A percentile compares a stretch with the other conserved stretches of the same genome.
Conservation (phyloP, 2,888 invertebrate genomes). For the Tenthredo scrophulariae region DNA sequence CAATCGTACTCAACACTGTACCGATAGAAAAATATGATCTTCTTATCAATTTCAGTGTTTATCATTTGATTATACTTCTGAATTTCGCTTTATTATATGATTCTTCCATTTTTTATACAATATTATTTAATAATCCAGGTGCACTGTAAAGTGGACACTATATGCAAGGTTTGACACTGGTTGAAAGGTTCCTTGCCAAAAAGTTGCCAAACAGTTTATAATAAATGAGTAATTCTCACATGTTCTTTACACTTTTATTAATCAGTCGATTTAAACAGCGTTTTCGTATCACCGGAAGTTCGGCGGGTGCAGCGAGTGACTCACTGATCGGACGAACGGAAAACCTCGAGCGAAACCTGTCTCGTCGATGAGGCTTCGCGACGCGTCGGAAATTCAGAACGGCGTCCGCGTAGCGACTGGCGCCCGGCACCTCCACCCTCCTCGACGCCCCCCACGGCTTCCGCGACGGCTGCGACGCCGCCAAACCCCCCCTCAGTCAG, state of each 20-base stretch:
- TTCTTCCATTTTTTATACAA: not conserved
- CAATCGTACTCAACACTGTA: not conserved
- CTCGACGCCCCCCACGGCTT: slow-evolving; percentile 65
- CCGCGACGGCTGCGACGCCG: slow-evolving; percentile 50
- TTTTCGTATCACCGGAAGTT: not conserved
- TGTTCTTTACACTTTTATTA: not conserved
- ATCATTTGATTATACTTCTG: not conserved
- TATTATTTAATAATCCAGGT: slow-evolving; percentile 18
- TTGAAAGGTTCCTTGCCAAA: not conserved
- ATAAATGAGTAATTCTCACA: not conserved
- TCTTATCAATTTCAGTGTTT: not conserved
- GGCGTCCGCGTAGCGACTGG: slow-evolving; percentile 72
- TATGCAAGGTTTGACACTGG: not conserved
- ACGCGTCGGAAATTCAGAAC: slow-evolving; percentile 51
- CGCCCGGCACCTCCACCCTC: slow-evolving; percentile 74
- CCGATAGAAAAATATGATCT: not conserved
- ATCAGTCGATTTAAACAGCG: not conserved
- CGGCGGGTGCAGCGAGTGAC: not conserved
- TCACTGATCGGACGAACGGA: not conserved
- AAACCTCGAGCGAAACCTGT: not conserved
- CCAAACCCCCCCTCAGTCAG: slow-evolving; percentile 55
- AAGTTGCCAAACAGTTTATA: not conserved
- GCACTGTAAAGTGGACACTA: not conserved
- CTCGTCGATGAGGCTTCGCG: slow-evolving; percentile 61
- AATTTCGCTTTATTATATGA: not conserved